phyloP scores from a whole-genome alignment of 2,113 vertebrate genomes.

The Antigone vipio region DNA sequence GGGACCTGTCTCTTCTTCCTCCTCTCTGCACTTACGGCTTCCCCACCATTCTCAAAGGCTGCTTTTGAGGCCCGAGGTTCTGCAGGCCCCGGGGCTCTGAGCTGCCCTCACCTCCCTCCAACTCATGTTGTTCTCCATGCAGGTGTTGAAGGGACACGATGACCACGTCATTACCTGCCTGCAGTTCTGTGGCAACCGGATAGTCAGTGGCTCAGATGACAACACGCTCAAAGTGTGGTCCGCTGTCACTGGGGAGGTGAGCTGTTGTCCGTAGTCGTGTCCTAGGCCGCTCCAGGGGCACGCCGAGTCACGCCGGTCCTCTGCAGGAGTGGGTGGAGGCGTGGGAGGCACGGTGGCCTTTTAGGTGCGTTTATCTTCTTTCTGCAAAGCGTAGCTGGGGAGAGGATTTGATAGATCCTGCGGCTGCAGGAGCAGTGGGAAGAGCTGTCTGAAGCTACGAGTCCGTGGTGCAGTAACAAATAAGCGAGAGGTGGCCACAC shows the following conservation, averaged over 20 bases:
- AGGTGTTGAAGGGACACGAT: conserved; percentile 69
- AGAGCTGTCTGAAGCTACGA: not conserved
- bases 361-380: not conserved
- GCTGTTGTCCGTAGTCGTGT: accelerated
- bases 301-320: not conserved
- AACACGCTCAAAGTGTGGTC: conserved; percentile 73
- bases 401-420: not conserved
- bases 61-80: no score
- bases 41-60: not conserved
- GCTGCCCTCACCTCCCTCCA: not conserved
- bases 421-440: not conserved
- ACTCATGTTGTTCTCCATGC: accelerated
- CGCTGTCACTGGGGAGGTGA: conserved; percentile 62
- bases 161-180: conserved; percentile 72
- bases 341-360: not conserved
- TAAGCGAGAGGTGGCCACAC: not conserved
- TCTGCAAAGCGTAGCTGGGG: not conserved
- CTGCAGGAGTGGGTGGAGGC: accelerated
- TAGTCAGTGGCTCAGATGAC: conserved; percentile 64
- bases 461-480: not conserved
- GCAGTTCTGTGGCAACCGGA: conserved; percentile 69
- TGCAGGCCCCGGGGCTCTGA: not conserved
- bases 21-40: not conserved
- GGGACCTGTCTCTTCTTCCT: not conserved
- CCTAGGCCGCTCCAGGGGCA: not conserved